Base-by-base conservation (phyloP, 2,888 invertebrate species). In the Chrysolina haemoptera region DNA sequence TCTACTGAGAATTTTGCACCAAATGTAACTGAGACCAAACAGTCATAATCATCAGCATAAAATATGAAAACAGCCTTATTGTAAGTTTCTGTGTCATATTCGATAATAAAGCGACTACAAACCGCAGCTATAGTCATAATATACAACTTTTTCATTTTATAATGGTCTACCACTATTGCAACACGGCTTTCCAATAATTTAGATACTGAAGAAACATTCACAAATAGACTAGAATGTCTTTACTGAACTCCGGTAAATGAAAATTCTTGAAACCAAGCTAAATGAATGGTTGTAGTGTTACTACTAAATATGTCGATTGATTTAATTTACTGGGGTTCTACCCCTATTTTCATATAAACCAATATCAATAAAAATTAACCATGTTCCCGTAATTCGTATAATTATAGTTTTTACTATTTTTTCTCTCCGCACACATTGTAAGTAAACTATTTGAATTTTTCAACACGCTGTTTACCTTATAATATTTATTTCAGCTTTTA, bases 41-140 rank as follows among this genome's bases (percentile, higher is more conserved):
- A 92, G 65, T 74, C 68, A 84, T 91, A 90, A 84, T 92, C 90
- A 81, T 91, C 90, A 85, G 90, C 89, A 86, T 92, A 91, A 85
- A 92, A 90, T 35, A 93, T 84, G 80, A 93, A 91, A 18, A 90
- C 89, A 18, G 91, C 90, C 76, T 87, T 88, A 16, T 82, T 84
- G 81, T 89, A 90, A 8, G 81, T 81, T 46, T 87, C 84, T 66
- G 86, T 84, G 83, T 91, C 90, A 83, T 89, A 90, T 81, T 91
- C 90, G 27, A 90, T 74, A 48, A 90, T 84, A 68, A 87, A 87
- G 68, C 86, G 84, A 65, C 87, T 87, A 84, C 87, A 88, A 66
- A 84, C 82, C 41, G 86, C 84, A 46, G 89, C 80, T 73, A 90
- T 85, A 68, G 87, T 86, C 55, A 86, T 86, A 14, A 90, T 84